These are phyloP conservation scores for Campylorhamphus procurvoides DNA, from an alignment of 2,113 vertebrate species.

Conservation along the genomic window DNA sequence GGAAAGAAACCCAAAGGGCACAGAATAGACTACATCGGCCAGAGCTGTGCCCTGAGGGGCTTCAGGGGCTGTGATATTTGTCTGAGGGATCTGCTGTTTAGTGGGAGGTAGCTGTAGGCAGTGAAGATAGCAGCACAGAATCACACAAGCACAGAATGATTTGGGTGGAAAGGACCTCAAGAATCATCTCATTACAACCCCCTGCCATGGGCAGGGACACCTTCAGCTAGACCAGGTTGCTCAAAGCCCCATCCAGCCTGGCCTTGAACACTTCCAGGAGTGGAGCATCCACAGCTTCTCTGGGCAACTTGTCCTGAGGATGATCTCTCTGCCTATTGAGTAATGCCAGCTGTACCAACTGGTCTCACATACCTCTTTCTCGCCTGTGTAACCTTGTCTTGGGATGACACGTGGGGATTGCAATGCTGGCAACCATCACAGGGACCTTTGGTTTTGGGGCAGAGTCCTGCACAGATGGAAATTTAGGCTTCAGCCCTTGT, in stretches of 20 bases:
- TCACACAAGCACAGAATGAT: neutral
- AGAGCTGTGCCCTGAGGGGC: neutral
- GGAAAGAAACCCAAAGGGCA: neutral
- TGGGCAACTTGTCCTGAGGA: neutral
- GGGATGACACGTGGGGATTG: neutral
- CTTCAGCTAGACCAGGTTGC: neutral
- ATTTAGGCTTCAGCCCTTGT: accelerated
- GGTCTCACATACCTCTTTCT: neutral
- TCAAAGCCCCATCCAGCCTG: neutral
- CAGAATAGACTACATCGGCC: neutral
- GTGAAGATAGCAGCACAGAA: neutral
- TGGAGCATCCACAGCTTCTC: neutral
- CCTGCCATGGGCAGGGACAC: neutral
- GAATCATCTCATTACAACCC: neutral
- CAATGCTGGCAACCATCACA: neutral
- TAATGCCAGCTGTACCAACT: accelerated
- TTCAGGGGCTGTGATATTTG: neutral
- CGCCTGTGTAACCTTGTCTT: neutral
- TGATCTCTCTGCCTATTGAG: neutral
- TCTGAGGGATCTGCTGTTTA: neutral
- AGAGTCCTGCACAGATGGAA: neutral
- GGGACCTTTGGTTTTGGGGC: neutral
- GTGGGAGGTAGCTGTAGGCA: neutral
- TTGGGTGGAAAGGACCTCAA: neutral
- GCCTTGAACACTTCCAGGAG: neutral